phyloP scores from a whole-genome alignment of 2,888 invertebrate genomes.

The Autographa pulchrina region DNA sequence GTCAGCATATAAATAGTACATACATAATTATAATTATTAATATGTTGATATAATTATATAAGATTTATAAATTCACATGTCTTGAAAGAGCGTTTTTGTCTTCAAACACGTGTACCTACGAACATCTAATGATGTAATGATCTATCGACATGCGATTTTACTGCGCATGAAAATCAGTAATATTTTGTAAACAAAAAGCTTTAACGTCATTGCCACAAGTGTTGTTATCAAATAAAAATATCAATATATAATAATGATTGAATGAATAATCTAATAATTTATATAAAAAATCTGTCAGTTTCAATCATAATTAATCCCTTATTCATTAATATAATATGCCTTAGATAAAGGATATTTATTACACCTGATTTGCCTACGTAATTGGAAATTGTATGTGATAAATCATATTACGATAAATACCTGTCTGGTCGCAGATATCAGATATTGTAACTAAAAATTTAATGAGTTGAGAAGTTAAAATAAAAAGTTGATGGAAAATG shows the following conservation, averaged over 20 bases:
- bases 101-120: neutral
- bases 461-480: neutral
- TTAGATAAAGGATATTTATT: neutral
- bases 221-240: conserved; percentile 3
- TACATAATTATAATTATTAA: neutral
- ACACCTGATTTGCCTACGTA: conserved; percentile 1
- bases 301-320: neutral
- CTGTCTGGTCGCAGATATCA: neutral
- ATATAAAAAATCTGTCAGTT: neutral
- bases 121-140: too few relatives aligned
- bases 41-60: too few relatives aligned
- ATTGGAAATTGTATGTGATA: neutral
- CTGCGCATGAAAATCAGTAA: neutral
- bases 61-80: too few relatives aligned
- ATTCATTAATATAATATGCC: neutral
- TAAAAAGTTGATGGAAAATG: too few relatives aligned
- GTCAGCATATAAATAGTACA: neutral
- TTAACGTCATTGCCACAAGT: conserved; percentile 24
- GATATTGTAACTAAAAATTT: neutral
- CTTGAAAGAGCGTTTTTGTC: too few relatives aligned
- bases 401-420: neutral
- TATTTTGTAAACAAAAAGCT: conserved; percentile 7
- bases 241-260: conserved; percentile 27
- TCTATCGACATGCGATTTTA: neutral
- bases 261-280: conserved; percentile 25